Conservation (phyloP, 1,140 invertebrate genomes). For the Centruroides sculpturatus region DNA sequence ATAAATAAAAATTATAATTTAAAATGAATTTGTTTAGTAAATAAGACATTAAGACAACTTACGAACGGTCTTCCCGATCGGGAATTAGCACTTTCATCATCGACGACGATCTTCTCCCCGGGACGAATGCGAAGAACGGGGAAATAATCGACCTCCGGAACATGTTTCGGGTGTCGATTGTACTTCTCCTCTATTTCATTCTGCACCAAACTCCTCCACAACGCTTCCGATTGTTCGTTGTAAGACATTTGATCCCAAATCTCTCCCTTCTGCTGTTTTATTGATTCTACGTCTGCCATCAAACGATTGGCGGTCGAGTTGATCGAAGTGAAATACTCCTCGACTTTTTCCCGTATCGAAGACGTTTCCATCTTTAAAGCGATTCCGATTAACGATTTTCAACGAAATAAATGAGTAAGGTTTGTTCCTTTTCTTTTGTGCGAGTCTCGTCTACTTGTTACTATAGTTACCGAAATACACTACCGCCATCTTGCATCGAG, state of each 20-base stretch:
- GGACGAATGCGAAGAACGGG: constrained; percentile 25
- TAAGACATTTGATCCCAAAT: constrained; percentile 48
- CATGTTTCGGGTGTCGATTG: constrained; percentile 27
- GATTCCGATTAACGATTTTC: too few species aligned
- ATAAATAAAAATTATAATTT: neutral
- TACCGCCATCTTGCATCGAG: too few species aligned
- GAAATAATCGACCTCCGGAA: constrained; percentile 31
- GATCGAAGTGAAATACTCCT: constrained; percentile 51
- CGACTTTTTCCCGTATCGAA: constrained; percentile 19
- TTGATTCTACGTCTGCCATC: constrained; percentile 47
- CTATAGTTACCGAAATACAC: too few species aligned
- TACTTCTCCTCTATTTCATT: constrained; percentile 53
- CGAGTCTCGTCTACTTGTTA: too few species aligned
- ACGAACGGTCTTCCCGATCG: constrained; percentile 1
- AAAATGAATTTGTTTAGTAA: neutral
- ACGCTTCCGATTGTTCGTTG: constrained; percentile 51
- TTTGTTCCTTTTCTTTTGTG: too few species aligned
- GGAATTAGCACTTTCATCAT: constrained; percentile 31
- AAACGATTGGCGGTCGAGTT: constrained; percentile 51
- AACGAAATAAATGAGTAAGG: too few species aligned
- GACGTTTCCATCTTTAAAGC: too few species aligned
- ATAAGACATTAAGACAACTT: constrained; percentile 3
- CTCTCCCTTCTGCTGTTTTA: constrained; percentile 49
- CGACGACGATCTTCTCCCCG: constrained; percentile 38
- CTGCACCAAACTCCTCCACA: constrained; percentile 58